phyloP scores from a whole-genome alignment of 1,140 invertebrate species.

The Eufriesea mexicana region DNA sequence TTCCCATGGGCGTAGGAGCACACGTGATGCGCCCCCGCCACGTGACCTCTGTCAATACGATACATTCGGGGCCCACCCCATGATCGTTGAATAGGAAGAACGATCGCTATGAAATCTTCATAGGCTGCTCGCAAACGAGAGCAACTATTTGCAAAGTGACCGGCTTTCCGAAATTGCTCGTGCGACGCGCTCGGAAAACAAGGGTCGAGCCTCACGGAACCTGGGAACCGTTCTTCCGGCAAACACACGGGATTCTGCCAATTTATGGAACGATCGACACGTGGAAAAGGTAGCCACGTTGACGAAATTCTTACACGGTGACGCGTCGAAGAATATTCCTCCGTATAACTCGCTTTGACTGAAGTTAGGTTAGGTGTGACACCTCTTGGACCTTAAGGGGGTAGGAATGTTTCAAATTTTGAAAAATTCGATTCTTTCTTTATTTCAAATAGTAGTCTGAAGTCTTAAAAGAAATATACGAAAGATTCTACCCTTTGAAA shows the following conservation, averaged over 20 bases:
- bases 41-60: conserved; percentile 76
- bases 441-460: too few species aligned
- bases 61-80: conserved; percentile 44
- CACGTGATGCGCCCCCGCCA: conserved; percentile 52
- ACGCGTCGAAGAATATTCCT: too few species aligned
- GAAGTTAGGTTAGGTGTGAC: too few species aligned
- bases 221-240: conserved; percentile 53
- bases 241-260: neutral
- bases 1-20: conserved; percentile 57
- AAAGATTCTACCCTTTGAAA: too few species aligned
- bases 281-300: neutral
- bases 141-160: conserved; percentile 67
- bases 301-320: neutral
- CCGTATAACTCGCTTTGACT: too few species aligned
- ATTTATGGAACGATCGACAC: conserved; percentile 16
- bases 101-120: conserved; percentile 51
- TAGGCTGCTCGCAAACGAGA: conserved; percentile 46
- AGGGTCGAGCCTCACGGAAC: conserved; percentile 17
- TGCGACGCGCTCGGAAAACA: conserved; percentile 53
- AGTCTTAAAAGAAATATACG: too few species aligned
- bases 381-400: too few species aligned
- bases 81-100: conserved; percentile 45
- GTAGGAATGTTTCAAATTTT: too few species aligned
- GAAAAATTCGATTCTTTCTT: too few species aligned
- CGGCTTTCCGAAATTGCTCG: conserved; percentile 62